phyloP scores from a whole-genome alignment of 2,113 vertebrate genomes.

The Tyrannus savana region DNA sequence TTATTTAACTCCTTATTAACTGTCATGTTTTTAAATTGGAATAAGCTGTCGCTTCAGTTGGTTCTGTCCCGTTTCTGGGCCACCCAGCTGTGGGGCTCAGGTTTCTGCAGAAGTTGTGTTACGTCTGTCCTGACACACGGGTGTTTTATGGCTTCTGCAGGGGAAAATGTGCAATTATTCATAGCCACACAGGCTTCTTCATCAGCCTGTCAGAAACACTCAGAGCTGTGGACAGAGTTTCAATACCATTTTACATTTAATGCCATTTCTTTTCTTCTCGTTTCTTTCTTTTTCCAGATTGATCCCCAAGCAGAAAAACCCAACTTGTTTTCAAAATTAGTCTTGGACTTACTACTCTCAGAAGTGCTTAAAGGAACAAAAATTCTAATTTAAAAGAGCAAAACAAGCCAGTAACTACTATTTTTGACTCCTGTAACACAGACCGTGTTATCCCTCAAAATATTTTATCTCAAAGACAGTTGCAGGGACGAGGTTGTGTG shows the following conservation, averaged over 20 bases:
- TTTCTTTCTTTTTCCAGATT: neutral
- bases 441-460: neutral
- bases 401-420: neutral
- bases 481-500: neutral
- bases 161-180: neutral
- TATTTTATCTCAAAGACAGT: neutral
- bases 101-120: neutral
- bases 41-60: neutral
- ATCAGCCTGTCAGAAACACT: neutral
- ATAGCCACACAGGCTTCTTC: neutral
- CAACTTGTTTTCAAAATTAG: neutral
- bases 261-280: neutral
- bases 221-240: neutral
- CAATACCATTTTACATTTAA: neutral
- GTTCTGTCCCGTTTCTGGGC: neutral
- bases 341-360: neutral
- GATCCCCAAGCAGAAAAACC: neutral
- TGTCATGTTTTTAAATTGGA: accelerated
- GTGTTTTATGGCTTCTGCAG: neutral
- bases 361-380: neutral
- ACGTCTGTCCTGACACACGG: neutral
- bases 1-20: neutral
- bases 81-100: neutral
- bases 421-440: neutral
- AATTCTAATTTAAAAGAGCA: neutral